Base-by-base conservation (phyloP, 1,140 invertebrate species). In the Zophobas morio region DNA sequence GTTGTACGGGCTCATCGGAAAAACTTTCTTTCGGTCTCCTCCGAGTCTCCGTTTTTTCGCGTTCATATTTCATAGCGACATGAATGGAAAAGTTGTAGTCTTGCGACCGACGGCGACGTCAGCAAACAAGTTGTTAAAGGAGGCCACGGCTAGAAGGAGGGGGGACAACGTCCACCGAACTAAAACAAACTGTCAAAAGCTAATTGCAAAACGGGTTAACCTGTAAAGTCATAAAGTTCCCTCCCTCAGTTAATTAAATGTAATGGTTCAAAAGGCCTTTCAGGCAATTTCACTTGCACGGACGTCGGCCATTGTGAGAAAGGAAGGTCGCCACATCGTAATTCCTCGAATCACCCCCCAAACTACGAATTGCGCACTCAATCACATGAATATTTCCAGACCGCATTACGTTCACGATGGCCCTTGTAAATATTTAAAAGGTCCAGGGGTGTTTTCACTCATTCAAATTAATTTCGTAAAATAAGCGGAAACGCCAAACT, bases 201-300 rank as follows among this genome's bases (percentile, higher is more conserved):
- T 79, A 81, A 81, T 78, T 81, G 76, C 74, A 40, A 63, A 77
- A 71, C 78, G 73, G 75, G 74, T 77, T 74, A 79, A 78, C 80
- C 77, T 78, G 75, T 75, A 75, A 74, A 79, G 78, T 57, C 78
- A 79, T 78, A 75, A 81, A 78, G 75, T 77, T 77, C 40, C 71
- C 71, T 73, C 78, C 71, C 75, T 72, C 79, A 77, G 77, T 82
- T 82, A 82, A 82, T 82, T 82, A 80, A 82, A 82, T 75, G 56
- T 80, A 79, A 80, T 80, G 79, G 76, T 72, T 78, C 53, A 76
- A 79, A 82, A 77, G 79, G 73, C 74, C 78, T 79, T 79, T 80
- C 78, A 74, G 76, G 70, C 79, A 79, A 82, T 82, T 82, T 82
- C 73, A 79, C 79, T 78, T 80, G 73, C 70, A 75, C 60, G 73